Base-by-base conservation (phyloP, 2,113 vertebrate genomes). In the Nycticebus coucang region DNA sequence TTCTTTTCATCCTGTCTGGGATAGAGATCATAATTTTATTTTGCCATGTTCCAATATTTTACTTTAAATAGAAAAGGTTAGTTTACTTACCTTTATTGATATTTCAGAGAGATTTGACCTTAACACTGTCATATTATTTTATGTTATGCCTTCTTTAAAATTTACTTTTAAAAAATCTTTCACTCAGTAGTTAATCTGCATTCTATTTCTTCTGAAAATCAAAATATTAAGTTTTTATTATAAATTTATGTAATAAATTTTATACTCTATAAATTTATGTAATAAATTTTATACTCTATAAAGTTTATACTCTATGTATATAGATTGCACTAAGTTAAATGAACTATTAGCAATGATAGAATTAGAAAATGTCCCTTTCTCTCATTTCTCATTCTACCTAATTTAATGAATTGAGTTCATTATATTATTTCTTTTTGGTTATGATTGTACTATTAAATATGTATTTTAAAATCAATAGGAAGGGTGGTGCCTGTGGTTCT, bases 41-140 rank as follows among this genome's bases (percentile, higher is more conserved):
- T 91, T n/a, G 10, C 24, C 55, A 22, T 22, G 21, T 87, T 87
- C 18, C 64, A 60, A 28, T 75, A 60, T 53, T 83, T 83, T 75
- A 60, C 26, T 69, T 83, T 50, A 68, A 82, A 50, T 89, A 92
- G 79, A 45, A 3, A 35, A n/a, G 28, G 2, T 60, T 87, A 69
- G 14, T 19, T 41, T 11, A 37, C 0, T 35, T 57, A 37, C 0
- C 33, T 50, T 83, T 45, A 45, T 35, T 90, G 60, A 64, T 90
- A 86, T 80, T 71, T 74, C 81, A 45, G 62, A 77, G 77, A 69
- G 41, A 78, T 21, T 68, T 77, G 14, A 69, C 6, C 22, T 93
- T 74, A 85, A 64, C 45, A 89, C 57, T 81, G 41, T 81, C 37
- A 21, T 37, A 17, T 93, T 95, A 85, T 66, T 84, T 83, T 72